Evolutionary conservation across 2,888 invertebrate species (phyloP), one percentile per base, ranked within the genome.

Genomic region (Philopedon plagiatum): DNA sequence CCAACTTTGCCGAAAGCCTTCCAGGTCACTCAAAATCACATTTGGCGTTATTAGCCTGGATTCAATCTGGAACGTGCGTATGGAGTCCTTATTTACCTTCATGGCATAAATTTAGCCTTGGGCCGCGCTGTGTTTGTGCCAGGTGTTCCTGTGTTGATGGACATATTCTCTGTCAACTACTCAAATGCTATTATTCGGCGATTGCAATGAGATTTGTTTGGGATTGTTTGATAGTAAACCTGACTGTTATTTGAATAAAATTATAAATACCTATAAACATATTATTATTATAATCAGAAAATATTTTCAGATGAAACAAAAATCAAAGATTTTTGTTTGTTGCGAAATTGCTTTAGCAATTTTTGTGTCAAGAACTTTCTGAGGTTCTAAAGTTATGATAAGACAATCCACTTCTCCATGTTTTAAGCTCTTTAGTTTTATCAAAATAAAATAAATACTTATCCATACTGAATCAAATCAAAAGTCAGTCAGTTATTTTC

Each of bases 41-140:
- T 66, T 66, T 56, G 57, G 65, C 46, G 57, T 44, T 57, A 66
- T 57, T 66, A 66, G 57, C 64, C 57, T 29, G 56, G 57, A 66
- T 66, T 26, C 65, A 46, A 66, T 57, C 46, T 44, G 29, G 57
- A 19, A 44, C 41, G 5, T 44, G 13, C 15, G 15, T 41, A 13
- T 13, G 1, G 15, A 64, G 64, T 29, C 64, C 56, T 41, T 64
- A 64, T 54, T 56, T 64, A 64, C 64, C 64, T 56, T 56, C 26
- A 39, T 21, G 37, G 51, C 37, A 34, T 49, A 63, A 51, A 64
- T 41, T 56, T 5, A 29, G 41, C 56, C 64, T 51, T 29, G 56
- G 29, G 39, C 41, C 23, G 64, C 56, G 8, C 64, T n/a, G 56
- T 64, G 64, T 56, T 56, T 54, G 64, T 64, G 54, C 64, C 64